Percentiles rank a stretch among this genome's conserved stretches.
Conservation (phyloP, 2,113 vertebrate genomes). For the Psittacula cyanocephala region DNA sequence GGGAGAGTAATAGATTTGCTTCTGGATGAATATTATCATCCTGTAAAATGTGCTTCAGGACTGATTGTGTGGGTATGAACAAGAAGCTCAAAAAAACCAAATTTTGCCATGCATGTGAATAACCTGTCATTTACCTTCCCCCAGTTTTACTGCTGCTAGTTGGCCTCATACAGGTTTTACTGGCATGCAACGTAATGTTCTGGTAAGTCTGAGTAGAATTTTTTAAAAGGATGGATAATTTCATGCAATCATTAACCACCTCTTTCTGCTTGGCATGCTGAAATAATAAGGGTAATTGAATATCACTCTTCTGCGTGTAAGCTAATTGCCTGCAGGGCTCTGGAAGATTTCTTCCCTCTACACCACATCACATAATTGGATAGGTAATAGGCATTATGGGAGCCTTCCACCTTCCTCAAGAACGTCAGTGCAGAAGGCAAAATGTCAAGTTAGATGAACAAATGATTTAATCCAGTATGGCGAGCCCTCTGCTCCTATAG, state of each 20-base stretch:
- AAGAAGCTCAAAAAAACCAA: neutral
- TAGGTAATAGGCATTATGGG: constrained; percentile 6
- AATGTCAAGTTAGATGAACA: constrained; percentile 33
- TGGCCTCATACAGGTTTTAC: neutral
- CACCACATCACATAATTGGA: neutral
- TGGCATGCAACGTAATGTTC: neutral
- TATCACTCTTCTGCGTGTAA: neutral
- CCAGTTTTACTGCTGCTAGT: neutral
- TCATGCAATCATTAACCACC: constrained; percentile 17
- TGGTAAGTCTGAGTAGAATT: neutral
- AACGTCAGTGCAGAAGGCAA: constrained; percentile 15
- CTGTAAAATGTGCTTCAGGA: neutral
- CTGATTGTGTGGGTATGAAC: neutral
- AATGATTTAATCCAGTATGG: neutral
- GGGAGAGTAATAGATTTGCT: neutral
- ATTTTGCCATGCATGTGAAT: neutral
- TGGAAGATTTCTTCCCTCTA: neutral
- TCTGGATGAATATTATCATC: neutral
- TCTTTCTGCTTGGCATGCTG: constrained; percentile 2
- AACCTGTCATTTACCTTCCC: neutral
- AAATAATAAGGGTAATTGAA: constrained; percentile 52
- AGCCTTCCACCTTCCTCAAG: constrained; percentile 30
- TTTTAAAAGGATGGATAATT: neutral
- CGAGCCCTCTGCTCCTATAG: neutral
- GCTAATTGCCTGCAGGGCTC: constrained; percentile 34